Percentiles rank a stretch among this genome's conserved stretches.
Evolutionary conservation across 2,113 vertebrate genomes (phyloP).

Genomic region (Melanerpes formicivorus): DNA sequence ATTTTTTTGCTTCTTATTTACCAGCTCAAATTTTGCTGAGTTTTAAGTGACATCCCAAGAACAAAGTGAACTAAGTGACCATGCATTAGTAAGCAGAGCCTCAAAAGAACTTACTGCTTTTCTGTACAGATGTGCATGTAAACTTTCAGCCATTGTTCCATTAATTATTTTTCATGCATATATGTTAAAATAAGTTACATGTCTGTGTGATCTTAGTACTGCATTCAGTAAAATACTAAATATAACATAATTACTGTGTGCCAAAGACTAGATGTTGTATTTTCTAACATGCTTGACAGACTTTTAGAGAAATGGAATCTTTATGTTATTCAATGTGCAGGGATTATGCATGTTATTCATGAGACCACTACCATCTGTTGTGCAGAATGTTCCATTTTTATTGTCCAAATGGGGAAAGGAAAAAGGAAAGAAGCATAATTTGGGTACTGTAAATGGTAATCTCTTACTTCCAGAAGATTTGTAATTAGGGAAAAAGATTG

Average conservation of each 20-base stretch:
- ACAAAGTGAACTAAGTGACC: not conserved
- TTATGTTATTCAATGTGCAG: not conserved
- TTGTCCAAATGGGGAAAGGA: not conserved
- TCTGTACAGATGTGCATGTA: not conserved
- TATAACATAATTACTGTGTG: not conserved
- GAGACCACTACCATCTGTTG: not conserved
- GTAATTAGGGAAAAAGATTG: not conserved
- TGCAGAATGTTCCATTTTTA: not conserved
- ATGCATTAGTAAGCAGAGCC: not conserved
- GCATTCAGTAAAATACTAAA: not conserved
- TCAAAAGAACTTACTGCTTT: not conserved
- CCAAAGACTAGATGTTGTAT: not conserved
- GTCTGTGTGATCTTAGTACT: not conserved
- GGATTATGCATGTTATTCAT: not conserved
- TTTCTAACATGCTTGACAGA: not conserved
- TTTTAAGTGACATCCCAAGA: not conserved
- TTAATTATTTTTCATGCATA: not conserved
- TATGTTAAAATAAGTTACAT: not conserved
- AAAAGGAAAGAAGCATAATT: not conserved
- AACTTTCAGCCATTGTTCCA: not conserved
- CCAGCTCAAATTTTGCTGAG: fast-evolving
- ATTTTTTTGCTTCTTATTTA: not conserved
- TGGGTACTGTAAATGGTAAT: not conserved
- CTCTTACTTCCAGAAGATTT: not conserved
- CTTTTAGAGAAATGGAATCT: not conserved